Evolutionary conservation across 2,888 invertebrate species (phyloP).

Genomic region (Bugulina stolonifera): DNA sequence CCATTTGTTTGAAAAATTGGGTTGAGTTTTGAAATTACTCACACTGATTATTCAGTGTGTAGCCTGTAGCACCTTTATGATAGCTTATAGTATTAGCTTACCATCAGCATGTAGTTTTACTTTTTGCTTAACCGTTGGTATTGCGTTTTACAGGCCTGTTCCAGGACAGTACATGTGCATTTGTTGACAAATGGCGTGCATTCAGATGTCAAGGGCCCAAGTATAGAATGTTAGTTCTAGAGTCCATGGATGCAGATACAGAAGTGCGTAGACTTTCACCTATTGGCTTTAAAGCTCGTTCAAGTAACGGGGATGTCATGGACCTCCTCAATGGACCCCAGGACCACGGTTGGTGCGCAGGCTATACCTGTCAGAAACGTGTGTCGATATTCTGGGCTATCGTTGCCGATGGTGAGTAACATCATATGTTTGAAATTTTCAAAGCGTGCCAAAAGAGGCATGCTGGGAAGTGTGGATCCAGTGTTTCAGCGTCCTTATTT

Average conservation of each 20-base stretch:
- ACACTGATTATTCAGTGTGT: too few relatives aligned
- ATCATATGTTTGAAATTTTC: too few relatives aligned
- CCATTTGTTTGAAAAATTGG: too few relatives aligned
- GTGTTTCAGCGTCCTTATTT: too few relatives aligned
- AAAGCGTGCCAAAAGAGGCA: too few relatives aligned
- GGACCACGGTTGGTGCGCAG: conserved; percentile 29
- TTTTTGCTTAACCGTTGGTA: too few relatives aligned
- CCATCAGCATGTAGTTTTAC: neutral
- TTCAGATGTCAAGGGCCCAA: conserved; percentile 36
- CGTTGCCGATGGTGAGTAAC: conserved; percentile 24
- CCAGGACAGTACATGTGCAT: conserved; percentile 35
- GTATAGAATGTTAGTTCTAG: conserved; percentile 42
- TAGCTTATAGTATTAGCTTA: too few relatives aligned
- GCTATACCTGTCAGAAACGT: conserved; percentile 28
- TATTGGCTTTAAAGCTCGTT: conserved; percentile 37
- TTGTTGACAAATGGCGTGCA: conserved; percentile 36
- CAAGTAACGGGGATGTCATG: neutral
- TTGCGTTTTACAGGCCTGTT: conserved; percentile 37
- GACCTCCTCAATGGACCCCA: conserved; percentile 28
- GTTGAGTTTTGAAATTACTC: too few relatives aligned
- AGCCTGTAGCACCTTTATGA: too few relatives aligned
- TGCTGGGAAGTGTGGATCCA: too few relatives aligned
- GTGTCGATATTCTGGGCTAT: conserved; percentile 28
- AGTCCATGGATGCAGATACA: conserved; percentile 48
- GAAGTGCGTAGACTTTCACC: conserved; percentile 47